A percentile compares a stretch with the other conserved stretches of the same genome.
These are phyloP conservation scores for Pterobdella sp. DNA, from an alignment of 2,888 invertebrate genomes.

Conservation along the genomic window DNA sequence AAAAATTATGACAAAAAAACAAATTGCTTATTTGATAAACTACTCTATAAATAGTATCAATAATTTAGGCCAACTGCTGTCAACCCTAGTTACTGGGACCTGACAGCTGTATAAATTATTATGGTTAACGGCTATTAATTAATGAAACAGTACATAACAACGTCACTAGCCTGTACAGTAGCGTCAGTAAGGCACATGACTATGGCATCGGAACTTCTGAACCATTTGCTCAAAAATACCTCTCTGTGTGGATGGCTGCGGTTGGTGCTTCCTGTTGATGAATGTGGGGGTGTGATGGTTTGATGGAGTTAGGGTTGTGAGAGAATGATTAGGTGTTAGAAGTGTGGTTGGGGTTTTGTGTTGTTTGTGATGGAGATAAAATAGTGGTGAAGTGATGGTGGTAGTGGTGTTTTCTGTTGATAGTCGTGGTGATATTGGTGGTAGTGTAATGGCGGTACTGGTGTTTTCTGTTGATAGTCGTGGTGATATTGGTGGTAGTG, in stretches of 20 bases:
- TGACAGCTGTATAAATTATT: neutral
- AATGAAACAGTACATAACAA: neutral
- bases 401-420: neutral
- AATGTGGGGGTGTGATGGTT: conserved; percentile 31
- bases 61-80: too few species aligned
- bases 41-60: neutral
- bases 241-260: conserved; percentile 36
- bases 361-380: neutral
- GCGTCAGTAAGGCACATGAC: conserved; percentile 53
- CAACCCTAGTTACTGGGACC: too few species aligned
- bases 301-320: neutral
- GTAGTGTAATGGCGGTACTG: neutral
- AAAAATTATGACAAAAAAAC: neutral
- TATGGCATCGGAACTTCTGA: conserved; percentile 51
- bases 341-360: conserved; percentile 10
- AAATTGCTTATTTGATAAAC: neutral
- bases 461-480: neutral
- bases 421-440: neutral
- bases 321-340: neutral
- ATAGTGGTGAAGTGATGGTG: neutral
- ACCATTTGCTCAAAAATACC: conserved; percentile 52
- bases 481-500: neutral
- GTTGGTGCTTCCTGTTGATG: neutral
- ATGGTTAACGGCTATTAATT: neutral
- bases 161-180: conserved; percentile 46